Conservation (phyloP, 2,888 invertebrate species). For the Nysson spinosus region DNA sequence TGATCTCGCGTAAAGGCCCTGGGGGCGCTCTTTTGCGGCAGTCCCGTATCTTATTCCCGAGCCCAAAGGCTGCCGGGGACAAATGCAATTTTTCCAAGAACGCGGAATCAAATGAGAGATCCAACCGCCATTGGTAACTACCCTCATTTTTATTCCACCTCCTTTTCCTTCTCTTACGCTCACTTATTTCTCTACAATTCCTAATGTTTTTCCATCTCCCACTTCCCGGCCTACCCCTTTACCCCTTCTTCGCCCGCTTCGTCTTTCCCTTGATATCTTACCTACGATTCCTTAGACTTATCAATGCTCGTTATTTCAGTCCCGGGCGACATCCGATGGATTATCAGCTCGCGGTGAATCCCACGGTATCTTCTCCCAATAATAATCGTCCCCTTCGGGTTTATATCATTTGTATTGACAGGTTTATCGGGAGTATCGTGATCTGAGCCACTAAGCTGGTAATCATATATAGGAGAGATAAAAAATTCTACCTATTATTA, state of each 20-base stretch:
- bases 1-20: constrained; percentile 62
- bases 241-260: constrained; percentile 1
- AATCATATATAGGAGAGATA: too few relatives aligned
- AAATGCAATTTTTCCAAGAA: constrained; percentile 65
- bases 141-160: constrained; percentile 62
- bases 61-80: constrained; percentile 61
- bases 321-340: constrained; percentile 31
- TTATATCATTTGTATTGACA: background rate
- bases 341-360: constrained; percentile 16
- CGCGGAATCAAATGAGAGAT: constrained; percentile 64
- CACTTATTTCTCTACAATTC: constrained; percentile 7
- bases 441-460: too few relatives aligned
- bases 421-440: too few relatives aligned
- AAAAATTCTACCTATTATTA: too few relatives aligned
- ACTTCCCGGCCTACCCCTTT: background rate
- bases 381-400: constrained; percentile 11
- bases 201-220: constrained; percentile 33
- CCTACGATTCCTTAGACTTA: constrained; percentile 31
- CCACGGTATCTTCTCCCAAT: constrained; percentile 9
- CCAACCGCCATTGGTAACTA: constrained; percentile 63
- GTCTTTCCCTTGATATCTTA: constrained; percentile 23
- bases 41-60: constrained; percentile 54
- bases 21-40: constrained; percentile 55
- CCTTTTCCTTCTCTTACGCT: constrained; percentile 24
- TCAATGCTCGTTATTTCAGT: constrained; percentile 49